A percentile compares a stretch with the other conserved stretches of the same genome.
Evolutionary conservation across 2,797 vertebrate species (phyloP).

Genomic region (Chaenodraco wilsoni): DNA sequence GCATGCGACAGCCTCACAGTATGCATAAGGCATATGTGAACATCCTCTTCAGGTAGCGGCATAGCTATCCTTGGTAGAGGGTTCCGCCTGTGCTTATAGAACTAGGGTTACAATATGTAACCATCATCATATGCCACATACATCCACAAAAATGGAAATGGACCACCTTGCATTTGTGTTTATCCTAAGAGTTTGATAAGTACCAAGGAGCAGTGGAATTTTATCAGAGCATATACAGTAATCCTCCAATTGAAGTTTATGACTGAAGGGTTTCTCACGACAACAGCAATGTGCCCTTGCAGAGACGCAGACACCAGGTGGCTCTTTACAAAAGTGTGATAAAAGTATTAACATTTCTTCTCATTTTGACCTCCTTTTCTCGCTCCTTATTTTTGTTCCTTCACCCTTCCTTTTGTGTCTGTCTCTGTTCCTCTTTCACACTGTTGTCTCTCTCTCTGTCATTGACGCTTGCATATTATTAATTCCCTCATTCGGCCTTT

Average conservation of each 20-base stretch:
- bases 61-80: no score
- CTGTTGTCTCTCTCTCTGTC: no score
- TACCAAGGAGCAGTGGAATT: constrained; percentile 43
- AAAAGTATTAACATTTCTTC: constrained; percentile 60
- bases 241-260: constrained; percentile 67
- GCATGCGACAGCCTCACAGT: no score
- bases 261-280: constrained; percentile 56
- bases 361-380: constrained; percentile 56
- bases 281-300: constrained; percentile 54
- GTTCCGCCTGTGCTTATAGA: no score
- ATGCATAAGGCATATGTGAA: no score
- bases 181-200: constrained; percentile 45
- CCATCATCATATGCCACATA: no score
- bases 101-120: no score
- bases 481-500: constrained; percentile 2
- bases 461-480: constrained; percentile 11
- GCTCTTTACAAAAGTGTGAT: constrained; percentile 69
- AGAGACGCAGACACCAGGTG: constrained; percentile 63
- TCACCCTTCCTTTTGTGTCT: constrained; percentile 7
- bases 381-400: constrained; percentile 45
- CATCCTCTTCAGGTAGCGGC: no score
- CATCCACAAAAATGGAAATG: not conserved
- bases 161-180: constrained; percentile 42
- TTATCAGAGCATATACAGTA: constrained; percentile 52
- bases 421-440: not conserved